Conservation (phyloP, 2,888 invertebrate genomes). For the Trichacis sp. region DNA sequence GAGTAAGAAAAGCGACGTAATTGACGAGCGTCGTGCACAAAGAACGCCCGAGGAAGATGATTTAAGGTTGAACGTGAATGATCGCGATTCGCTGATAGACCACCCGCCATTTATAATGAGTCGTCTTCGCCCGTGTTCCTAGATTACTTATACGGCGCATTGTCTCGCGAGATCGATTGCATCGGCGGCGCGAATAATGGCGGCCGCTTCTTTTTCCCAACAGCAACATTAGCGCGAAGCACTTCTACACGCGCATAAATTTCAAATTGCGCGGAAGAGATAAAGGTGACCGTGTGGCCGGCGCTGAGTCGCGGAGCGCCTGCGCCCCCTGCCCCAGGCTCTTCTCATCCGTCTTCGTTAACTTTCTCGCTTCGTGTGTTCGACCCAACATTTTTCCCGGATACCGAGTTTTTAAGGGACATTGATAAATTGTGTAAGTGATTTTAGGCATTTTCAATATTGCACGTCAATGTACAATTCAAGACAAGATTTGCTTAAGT, state of each 20-base stretch:
- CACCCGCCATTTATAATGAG: conserved; percentile 13
- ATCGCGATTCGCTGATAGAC: conserved; percentile 11
- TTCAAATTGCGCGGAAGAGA: conserved; percentile 58
- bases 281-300: conserved; percentile 36
- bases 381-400: conserved; percentile 21
- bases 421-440: no score
- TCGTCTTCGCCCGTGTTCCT: neutral
- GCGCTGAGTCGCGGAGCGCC: no score
- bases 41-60: conserved; percentile 9
- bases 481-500: no score
- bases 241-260: conserved; percentile 48
- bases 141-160: conserved; percentile 15
- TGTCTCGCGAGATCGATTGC: conserved; percentile 34
- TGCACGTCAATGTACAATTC: no score
- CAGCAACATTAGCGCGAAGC: conserved; percentile 35
- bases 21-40: conserved; percentile 11
- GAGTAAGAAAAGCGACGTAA: conserved; percentile 14
- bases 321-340: conserved; percentile 28
- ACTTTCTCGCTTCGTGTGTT: conserved; percentile 21
- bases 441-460: no score
- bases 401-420: no score
- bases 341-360: conserved; percentile 56
- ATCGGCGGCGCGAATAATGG: conserved; percentile 34
- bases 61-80: conserved; percentile 21
- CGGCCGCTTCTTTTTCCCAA: conserved; percentile 24